phyloP scores from a whole-genome alignment of 1,140 invertebrate species.

The Achatina immaculata region DNA sequence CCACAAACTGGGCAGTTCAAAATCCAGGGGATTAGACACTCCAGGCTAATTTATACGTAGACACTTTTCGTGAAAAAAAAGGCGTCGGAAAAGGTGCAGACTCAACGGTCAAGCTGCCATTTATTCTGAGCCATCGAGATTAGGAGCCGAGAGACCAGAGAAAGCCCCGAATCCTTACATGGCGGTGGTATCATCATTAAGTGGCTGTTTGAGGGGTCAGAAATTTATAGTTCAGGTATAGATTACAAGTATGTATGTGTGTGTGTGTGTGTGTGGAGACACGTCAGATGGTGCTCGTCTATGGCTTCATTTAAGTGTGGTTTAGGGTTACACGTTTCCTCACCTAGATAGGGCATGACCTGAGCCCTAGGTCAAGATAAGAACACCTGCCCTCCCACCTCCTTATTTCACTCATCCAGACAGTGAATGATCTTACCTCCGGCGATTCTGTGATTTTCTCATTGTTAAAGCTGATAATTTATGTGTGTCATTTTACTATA shows the following conservation, averaged over 20 bases:
- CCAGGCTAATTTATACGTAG: not conserved
- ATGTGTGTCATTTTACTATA: too few species aligned
- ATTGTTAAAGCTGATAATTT: too few species aligned
- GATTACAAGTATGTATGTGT: not conserved
- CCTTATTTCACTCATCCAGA: too few species aligned
- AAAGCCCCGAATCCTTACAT: not conserved
- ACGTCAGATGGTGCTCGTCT: not conserved
- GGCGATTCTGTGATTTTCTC: too few species aligned
- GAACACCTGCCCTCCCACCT: too few species aligned
- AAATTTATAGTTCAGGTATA: not conserved
- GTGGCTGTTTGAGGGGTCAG: not conserved
- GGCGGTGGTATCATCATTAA: not conserved
- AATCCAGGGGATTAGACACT: not conserved
- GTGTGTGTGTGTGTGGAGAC: too few species aligned
- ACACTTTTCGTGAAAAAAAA: not conserved
- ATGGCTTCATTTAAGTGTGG: not conserved
- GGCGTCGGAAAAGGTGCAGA: not conserved
- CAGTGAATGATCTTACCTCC: too few species aligned
- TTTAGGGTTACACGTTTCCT: not conserved
- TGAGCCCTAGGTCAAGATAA: not conserved
- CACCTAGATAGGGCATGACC: not conserved
- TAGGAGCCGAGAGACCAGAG: not conserved
- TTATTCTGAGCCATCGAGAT: not conserved
- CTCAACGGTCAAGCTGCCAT: not conserved
- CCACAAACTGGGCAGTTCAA: not conserved